Evolutionary conservation across 2,113 vertebrate species (phyloP).

Genomic region (Nestor notabilis): DNA sequence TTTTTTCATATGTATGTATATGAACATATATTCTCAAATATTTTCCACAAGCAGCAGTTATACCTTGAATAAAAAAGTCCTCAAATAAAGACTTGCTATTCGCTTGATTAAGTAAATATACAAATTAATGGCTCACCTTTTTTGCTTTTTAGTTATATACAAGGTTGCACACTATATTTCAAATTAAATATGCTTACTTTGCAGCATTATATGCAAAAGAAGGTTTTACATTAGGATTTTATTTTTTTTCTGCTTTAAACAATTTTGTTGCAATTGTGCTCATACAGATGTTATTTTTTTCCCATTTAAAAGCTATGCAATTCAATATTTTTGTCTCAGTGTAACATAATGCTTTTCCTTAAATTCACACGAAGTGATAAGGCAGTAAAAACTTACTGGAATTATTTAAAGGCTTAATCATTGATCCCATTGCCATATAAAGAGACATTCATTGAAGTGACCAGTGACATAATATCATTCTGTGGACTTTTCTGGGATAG

Average conservation of each 20-base stretch:
- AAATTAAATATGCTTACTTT: neutral
- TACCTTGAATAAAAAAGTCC: too few species aligned
- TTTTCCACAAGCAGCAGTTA: too few species aligned
- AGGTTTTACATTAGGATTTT: neutral
- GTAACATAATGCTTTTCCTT: neutral
- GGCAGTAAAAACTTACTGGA: neutral
- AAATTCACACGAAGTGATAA: neutral
- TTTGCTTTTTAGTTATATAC: neutral
- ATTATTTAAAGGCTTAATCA: neutral
- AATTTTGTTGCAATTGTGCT: neutral
- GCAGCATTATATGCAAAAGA: neutral
- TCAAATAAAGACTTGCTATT: neutral
- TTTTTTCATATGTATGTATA: too few species aligned
- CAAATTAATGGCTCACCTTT: neutral
- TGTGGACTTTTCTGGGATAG: neutral
- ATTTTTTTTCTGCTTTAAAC: neutral
- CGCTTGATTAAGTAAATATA: neutral
- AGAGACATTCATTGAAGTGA: neutral
- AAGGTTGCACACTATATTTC: neutral
- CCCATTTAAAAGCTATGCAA: neutral
- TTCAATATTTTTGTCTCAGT: neutral
- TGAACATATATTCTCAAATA: too few species aligned
- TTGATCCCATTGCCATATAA: neutral
- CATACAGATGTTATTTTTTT: neutral
- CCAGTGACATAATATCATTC: neutral